These are phyloP conservation scores for Cetonia aurata DNA, from an alignment of 2,888 invertebrate species.

Conservation along the genomic window DNA sequence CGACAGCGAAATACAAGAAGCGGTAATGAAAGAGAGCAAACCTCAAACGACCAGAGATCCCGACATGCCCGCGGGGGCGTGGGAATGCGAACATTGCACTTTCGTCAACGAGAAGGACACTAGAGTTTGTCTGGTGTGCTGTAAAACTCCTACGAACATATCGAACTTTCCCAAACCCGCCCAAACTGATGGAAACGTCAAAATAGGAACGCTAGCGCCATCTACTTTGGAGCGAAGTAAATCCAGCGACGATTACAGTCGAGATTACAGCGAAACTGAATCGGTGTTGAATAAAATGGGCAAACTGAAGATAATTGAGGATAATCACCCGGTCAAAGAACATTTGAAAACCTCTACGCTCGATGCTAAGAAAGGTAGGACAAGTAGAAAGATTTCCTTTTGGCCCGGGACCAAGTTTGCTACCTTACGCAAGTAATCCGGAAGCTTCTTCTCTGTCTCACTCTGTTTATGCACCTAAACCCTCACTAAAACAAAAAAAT, in stretches of 20 bases:
- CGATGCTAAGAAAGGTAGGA: conserved; percentile 76
- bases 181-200: conserved; percentile 7
- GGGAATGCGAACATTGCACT: conserved; percentile 94
- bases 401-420: conserved; percentile 78
- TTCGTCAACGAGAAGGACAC: conserved; percentile 86
- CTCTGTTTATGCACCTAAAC: conserved; percentile 26
- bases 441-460: too few relatives aligned
- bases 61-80: conserved; percentile 72
- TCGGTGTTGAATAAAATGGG: conserved; percentile 61
- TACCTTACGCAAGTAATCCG: conserved; percentile 57
- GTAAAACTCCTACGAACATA: conserved; percentile 75
- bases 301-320: conserved; percentile 58
- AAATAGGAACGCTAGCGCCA: conserved; percentile 27
- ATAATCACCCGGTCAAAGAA: conserved; percentile 37
- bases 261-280: conserved; percentile 66
- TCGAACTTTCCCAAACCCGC: conserved; percentile 48
- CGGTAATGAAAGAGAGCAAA: conserved; percentile 49
- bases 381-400: conserved; percentile 79
- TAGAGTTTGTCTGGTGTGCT: conserved; percentile 87
- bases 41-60: conserved; percentile 56
- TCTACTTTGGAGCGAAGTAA: conserved; percentile 52
- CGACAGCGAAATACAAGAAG: conserved; percentile 56
- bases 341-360: conserved; percentile 53
- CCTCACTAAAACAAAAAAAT: not conserved
- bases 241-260: conserved; percentile 63